Base-by-base conservation (phyloP, 2,888 invertebrate genomes). In the Ischnus inquisitorius region DNA sequence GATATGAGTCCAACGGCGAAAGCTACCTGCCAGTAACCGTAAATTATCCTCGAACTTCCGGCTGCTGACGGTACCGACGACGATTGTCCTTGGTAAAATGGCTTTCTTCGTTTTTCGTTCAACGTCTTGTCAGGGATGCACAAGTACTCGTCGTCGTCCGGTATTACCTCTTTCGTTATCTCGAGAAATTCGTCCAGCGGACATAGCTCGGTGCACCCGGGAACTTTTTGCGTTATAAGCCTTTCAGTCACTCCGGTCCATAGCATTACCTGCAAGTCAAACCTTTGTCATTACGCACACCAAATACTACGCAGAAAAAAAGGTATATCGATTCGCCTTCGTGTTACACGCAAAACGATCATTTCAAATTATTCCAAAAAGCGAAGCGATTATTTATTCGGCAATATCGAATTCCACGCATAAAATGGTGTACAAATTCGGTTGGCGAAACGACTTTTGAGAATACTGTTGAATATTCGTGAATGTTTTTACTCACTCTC, bases 181-280 rank as follows among this genome's bases (percentile, higher is more conserved):
- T 69, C 28, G n/a, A 92, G 86, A 86, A 94, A 94, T 22, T 91
- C 84, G 12, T 93, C 91, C 14, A 94, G 87, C 6, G 93, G 93
- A 85, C 94, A 94, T 10, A 90, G 80, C 46, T 91, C 90, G 0
- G 84, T 79, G 86, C 94, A 94, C 4, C 91, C 91, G 0, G 94
- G 93, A 67, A 94, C 90, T 19, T 84, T 89, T 86, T 94, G 89
- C n/a, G 86, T 82, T 34, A 89, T 87, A 6, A 93, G 90, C 25
- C 83, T 84, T 75, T 92, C 91, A 3, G 89, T 88, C 0, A 92
- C 92, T 46, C 93, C 93, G 22, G 94, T 93, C 88, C 94, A 93
- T 14, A 92, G 88, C 71, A 92, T 89, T 46, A 94, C 90, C 94
- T 94, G 82, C 3, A 86, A 16, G 69, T 4, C 10, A 34, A 22